Percentiles rank a stretch among this genome's conserved stretches.
These are phyloP conservation scores for Pollenia angustigena DNA, from an alignment of 2,888 invertebrate species.

Conservation along the genomic window DNA sequence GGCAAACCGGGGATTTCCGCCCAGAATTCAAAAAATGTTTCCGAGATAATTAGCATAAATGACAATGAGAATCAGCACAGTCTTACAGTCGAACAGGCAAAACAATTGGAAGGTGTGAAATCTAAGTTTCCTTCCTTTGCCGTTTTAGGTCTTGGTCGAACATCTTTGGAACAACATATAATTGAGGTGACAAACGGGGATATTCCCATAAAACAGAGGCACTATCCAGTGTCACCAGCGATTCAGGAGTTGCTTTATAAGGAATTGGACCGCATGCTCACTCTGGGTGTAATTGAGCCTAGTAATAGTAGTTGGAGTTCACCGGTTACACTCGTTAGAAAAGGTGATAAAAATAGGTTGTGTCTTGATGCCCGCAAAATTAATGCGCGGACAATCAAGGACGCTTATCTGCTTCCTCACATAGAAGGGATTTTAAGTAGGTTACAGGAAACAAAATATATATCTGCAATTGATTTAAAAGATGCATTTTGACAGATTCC, in stretches of 20 bases:
- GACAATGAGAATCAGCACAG: not conserved
- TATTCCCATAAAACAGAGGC: constrained; percentile 30
- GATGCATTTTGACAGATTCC: constrained; percentile 33
- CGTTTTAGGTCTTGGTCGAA: constrained; percentile 2
- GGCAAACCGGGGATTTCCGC: too few species aligned
- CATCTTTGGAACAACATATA: constrained; percentile 35
- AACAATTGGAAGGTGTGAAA: not conserved
- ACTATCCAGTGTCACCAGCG: constrained; percentile 47
- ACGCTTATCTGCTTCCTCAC: not conserved
- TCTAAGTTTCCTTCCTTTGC: not conserved
- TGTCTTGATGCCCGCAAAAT: constrained; percentile 2
- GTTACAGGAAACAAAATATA: constrained; percentile 52
- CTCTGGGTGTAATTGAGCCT: constrained; percentile 53
- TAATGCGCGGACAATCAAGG: not conserved
- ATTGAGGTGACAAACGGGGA: constrained; percentile 14
- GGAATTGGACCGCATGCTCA: constrained; percentile 77
- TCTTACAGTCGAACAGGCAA: not conserved
- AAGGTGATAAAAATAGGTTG: constrained; percentile 8
- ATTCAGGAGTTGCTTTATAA: constrained; percentile 36
- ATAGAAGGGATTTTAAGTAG: constrained; percentile 17
- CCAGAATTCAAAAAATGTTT: too few species aligned
- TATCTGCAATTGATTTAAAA: constrained; percentile 64
- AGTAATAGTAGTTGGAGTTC: constrained; percentile 55
- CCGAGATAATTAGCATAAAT: too few species aligned
- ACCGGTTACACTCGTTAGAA: constrained; percentile 51